Base-by-base conservation (phyloP, 2,888 invertebrate genomes). In the Drosophila niveifrons region DNA sequence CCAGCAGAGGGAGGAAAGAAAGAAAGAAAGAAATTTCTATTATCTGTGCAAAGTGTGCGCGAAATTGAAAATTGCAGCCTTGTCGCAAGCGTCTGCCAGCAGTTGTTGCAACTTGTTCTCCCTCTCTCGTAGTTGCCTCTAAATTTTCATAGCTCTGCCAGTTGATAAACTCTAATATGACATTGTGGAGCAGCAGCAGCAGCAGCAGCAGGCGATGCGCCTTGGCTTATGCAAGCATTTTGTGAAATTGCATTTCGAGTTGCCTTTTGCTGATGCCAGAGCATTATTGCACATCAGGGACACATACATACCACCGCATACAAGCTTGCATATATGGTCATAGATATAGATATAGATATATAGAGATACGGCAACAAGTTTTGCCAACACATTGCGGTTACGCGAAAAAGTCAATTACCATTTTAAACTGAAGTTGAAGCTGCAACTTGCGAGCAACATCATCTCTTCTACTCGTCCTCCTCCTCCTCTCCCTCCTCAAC, bases 31-130 rank as follows among this genome's bases (percentile, higher is more conserved):
- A 85, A 83, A 82, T 86, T 86, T 84, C 87, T 87, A 86, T 86
- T 86, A 86, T 88, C 88, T 88, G 87, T 78, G 89, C 87, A 88
- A 87, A 85, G 87, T 88, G 85, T 85, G 89, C 89, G 87, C 85
- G 87, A 88, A 86, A 86, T 86, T 86, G 85, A 87, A 86, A 86
- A 86, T 84, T 84, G 89, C 80, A 69, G 72, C 64, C 78, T 64
- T 69, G 65, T 77, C 69, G 63, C 50, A 57, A 56, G 11, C 28
- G 18, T 39, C 44, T 8, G 6, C 10, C 15, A 28, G 6, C 15
- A 28, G 6, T 8, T 8, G 6, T 4, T 8, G 0, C 13, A 7
- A 2, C 52, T 44, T 23, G 23, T 23, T 23, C 23, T 13, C n/a
- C 11, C 11, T 9, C 8, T 36, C 8, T n/a, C 39, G 8, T 15